These are phyloP conservation scores for Brachionus manjavacas DNA, from an alignment of 1,140 invertebrate genomes.

Conservation along the genomic window DNA sequence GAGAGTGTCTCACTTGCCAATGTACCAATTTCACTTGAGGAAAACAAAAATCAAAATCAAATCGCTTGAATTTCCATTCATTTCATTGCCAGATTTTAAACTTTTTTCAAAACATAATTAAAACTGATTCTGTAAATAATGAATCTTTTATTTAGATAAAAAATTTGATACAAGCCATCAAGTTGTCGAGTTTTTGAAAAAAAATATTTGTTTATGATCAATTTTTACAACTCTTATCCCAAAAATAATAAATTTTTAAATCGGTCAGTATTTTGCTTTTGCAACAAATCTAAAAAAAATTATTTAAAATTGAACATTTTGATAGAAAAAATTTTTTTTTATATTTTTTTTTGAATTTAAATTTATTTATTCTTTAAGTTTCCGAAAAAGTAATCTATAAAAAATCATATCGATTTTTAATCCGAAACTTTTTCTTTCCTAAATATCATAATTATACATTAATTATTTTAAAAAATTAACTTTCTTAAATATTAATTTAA, in stretches of 20 bases:
- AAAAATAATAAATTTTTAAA: neutral
- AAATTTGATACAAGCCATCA: neutral
- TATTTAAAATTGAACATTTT: no score
- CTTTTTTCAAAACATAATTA: neutral
- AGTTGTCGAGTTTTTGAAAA: neutral
- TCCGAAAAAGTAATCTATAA: no score
- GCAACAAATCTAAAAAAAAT: no score
- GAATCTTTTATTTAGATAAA: neutral
- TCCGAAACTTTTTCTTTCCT: no score
- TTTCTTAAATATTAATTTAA: no score
- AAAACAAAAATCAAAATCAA: constrained; percentile 9
- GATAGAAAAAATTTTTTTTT: no score
- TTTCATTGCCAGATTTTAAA: neutral
- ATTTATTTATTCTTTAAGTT: no score
- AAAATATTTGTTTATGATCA: neutral
- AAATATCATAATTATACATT: no score
- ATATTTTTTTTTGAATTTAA: no score
- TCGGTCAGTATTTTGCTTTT: neutral
- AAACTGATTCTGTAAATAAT: neutral
- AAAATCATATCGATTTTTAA: no score
- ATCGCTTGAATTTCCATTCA: neutral
- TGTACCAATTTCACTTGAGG: neutral
- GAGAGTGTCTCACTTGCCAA: neutral
- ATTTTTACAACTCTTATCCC: neutral
- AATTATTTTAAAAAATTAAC: no score